Base-by-base conservation (phyloP, 2,797 vertebrate genomes). In the Pipistrellus kuhlii region DNA sequence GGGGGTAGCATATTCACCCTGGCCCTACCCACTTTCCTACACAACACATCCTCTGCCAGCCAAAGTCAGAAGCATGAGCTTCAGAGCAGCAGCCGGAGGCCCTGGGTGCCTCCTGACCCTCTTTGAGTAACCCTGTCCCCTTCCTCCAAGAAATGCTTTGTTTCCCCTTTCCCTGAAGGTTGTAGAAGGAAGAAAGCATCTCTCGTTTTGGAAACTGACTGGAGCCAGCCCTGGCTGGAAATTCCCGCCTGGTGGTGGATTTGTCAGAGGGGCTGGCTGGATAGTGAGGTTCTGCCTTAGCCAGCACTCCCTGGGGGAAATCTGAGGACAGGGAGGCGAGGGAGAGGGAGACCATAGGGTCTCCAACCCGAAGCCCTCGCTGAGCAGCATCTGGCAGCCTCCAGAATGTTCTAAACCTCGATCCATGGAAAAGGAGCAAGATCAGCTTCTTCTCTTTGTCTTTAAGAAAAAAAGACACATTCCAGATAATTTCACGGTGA, bases 401-500 rank as follows among this genome's bases (percentile, higher is more conserved):
- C 76, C 41, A 48, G 84, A 84, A 84, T 41, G 85, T 96, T 94
- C 82, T 71, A 72, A 86, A 94, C 66, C 86, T 95, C 96, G 90
- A 69, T 90, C 93, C 35, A 88, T 81, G 80, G 82, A 55, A 97
- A 96, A 97, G 69, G 82, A 92, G 90, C 95, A 90, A 87, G 96
- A 93, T 91, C 94, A 97, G 88, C 92, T 94, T 94, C 97, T 97
- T 97, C 97, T 96, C 97, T 94, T 97, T 97, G 95, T 96, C 96
- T 94, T 93, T 83, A 92, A 94, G 96, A 80, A 83, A 75, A 88
- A 92, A 93, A 96, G 89, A 96, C 88, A 78, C 57, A 85, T 96
- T 98, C 91, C 94, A 97, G 97, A 97, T 97, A 97, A 97, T 97
- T 98, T 97, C 96, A 95, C 94, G 2, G 3, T 95, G 80, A 94